Percentiles rank a stretch among this genome's conserved stretches.
These are phyloP conservation scores for Ctenosaura bakeri DNA, from an alignment of 2,797 vertebrate genomes.

Conservation along the genomic window DNA sequence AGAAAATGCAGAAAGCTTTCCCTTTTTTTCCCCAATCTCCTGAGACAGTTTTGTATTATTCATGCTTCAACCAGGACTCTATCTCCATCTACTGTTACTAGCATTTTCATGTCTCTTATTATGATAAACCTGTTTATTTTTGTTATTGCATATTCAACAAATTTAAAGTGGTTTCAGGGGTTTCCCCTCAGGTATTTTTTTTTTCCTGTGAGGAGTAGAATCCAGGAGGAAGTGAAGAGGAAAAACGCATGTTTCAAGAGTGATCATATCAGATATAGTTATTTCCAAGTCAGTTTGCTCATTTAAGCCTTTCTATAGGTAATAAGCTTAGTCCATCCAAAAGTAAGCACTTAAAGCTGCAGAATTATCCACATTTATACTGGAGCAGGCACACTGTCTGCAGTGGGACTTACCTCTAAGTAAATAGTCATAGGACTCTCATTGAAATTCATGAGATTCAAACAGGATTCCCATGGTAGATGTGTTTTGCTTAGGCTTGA, in stretches of 20 bases:
- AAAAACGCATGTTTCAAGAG: slow-evolving; percentile 33
- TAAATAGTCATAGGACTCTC: neutral
- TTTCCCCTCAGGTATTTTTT: neutral
- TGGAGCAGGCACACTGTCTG: neutral
- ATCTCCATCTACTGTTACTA: slow-evolving; percentile 71
- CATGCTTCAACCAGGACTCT: slow-evolving; percentile 67
- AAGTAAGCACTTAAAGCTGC: neutral
- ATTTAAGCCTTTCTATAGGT: slow-evolving; percentile 12
- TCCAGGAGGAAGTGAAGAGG: slow-evolving; percentile 53
- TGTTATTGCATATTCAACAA: slow-evolving; percentile 54
- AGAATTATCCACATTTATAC: neutral
- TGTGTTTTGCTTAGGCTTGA: neutral
- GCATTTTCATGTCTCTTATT: slow-evolving; percentile 52
- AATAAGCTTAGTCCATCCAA: neutral
- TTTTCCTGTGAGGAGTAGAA: slow-evolving; percentile 17
- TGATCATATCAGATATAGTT: slow-evolving; percentile 16
- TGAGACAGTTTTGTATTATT: slow-evolving; percentile 60
- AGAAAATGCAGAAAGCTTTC: slow-evolving; percentile 60
- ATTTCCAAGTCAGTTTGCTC: neutral
- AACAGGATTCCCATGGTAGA: neutral
- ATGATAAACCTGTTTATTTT: slow-evolving; percentile 52
- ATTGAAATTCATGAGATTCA: neutral
- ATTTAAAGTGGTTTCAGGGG: slow-evolving; percentile 18
- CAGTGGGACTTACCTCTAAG: neutral
- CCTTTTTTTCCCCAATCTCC: slow-evolving; percentile 4